Base-by-base conservation (phyloP, 2,888 invertebrate genomes). In the Protodeltote pygarga region DNA sequence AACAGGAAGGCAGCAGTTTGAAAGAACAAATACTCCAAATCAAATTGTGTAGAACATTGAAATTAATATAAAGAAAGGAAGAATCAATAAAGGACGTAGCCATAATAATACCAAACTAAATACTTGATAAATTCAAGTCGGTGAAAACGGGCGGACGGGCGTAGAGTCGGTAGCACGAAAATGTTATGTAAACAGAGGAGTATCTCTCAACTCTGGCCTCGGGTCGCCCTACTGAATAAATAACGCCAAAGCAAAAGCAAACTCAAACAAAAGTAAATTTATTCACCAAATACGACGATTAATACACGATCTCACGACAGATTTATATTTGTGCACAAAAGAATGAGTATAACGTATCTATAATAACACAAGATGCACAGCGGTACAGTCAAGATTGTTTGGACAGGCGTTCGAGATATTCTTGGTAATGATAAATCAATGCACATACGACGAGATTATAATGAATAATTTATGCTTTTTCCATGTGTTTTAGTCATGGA, bases 221-320 rank as follows among this genome's bases (percentile, higher is more conserved):
- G 84, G 88, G 83, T 88, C 85, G 81, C 79, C 81, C 85, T 82
- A 78, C 89, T 88, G 86, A 88, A 89, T 89, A 91, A 90, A 90
- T 86, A 90, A 85, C 79, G 79, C 75, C 69, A 77, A 77, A 81
- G 84, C 81, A 77, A 85, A 86, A 83, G 85, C 83, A 86, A 89
- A 89, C 85, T 87, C 89, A 90, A 90, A 90, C 88, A 89, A 88
- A 89, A 88, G 87, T 83, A 88, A 89, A 90, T 91, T 89, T 89
- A 90, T 90, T 90, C 89, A 83, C 83, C 89, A 90, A 90, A 90
- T 87, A 89, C 85, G 78, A 78, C 89, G 88, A 90, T 89, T 90
- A 90, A 88, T 89, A 89, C 83, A 81, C 86, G 84, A 88, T 88
- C 83, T 84, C 79, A 66, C 75, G 84, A 86, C 84, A 85, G 87